A percentile compares a stretch with the other conserved stretches of the same genome.
Evolutionary conservation across 2,797 vertebrate genomes (phyloP).

Genomic region (Argya squamiceps): DNA sequence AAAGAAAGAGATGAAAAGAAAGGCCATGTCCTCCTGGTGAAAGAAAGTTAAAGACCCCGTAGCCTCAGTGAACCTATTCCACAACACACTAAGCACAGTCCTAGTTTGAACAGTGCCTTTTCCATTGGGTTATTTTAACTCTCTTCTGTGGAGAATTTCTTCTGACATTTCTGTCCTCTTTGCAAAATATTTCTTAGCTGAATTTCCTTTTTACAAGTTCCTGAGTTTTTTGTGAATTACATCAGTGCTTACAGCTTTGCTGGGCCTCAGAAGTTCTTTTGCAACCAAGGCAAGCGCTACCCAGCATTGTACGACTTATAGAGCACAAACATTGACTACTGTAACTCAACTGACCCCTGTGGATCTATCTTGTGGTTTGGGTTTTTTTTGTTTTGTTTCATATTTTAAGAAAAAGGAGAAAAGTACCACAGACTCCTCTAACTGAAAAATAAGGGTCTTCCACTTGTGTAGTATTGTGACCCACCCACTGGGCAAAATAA

Average conservation of each 20-base stretch:
- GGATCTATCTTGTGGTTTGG: accelerated
- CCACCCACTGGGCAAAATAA: background rate
- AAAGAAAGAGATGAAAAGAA: background rate
- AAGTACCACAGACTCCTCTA: background rate
- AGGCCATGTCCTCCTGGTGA: background rate
- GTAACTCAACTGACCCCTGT: background rate
- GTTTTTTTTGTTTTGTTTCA: background rate
- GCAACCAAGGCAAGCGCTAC: background rate
- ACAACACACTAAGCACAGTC: background rate
- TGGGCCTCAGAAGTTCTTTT: background rate
- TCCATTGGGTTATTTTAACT: background rate
- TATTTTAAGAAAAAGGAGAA: background rate
- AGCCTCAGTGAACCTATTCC: background rate
- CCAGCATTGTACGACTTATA: background rate
- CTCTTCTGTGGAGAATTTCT: background rate
- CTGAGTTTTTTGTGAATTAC: background rate
- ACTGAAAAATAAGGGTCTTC: background rate
- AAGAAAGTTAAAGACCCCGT: background rate
- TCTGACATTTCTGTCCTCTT: background rate
- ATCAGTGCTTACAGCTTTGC: background rate
- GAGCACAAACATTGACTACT: background rate
- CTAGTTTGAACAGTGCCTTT: background rate
- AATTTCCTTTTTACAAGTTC: background rate
- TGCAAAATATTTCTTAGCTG: background rate
- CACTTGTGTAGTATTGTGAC: background rate